These are phyloP conservation scores for Thaumatotibia leucotreta DNA, from an alignment of 1,140 invertebrate species.

Conservation along the genomic window DNA sequence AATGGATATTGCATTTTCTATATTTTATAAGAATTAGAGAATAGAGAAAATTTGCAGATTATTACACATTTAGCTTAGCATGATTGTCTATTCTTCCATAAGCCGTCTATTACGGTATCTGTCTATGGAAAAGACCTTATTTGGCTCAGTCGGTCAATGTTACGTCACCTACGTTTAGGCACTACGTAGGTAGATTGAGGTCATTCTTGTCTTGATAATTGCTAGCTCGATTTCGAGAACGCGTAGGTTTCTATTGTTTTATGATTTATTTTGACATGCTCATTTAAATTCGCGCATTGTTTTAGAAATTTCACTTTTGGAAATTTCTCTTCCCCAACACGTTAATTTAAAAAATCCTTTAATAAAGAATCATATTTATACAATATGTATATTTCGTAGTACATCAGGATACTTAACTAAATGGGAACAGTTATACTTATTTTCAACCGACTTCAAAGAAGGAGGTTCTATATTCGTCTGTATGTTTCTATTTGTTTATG, in stretches of 20 bases:
- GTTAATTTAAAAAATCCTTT: too few species aligned
- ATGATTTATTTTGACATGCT: background rate
- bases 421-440: too few species aligned
- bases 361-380: too few species aligned
- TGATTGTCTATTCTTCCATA: background rate
- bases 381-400: too few species aligned
- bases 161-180: constrained; percentile 10
- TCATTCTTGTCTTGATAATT: background rate
- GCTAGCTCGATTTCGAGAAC: background rate
- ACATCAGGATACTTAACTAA: too few species aligned
- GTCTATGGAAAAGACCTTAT: background rate
- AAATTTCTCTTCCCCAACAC: background rate
- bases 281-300: background rate
- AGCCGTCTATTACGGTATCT: background rate
- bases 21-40: too few species aligned
- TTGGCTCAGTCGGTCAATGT: constrained; percentile 4
- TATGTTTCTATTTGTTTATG: too few species aligned
- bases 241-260: constrained; percentile 12
- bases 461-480: too few species aligned
- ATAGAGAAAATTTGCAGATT: too few species aligned
- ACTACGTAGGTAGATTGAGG: background rate
- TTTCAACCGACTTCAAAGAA: too few species aligned
- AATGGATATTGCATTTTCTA: too few species aligned
- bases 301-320: background rate
- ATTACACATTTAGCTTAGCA: too few species aligned